Evolutionary conservation across 2,797 vertebrate genomes (phyloP).

Genomic region (Cyprinella venusta): DNA sequence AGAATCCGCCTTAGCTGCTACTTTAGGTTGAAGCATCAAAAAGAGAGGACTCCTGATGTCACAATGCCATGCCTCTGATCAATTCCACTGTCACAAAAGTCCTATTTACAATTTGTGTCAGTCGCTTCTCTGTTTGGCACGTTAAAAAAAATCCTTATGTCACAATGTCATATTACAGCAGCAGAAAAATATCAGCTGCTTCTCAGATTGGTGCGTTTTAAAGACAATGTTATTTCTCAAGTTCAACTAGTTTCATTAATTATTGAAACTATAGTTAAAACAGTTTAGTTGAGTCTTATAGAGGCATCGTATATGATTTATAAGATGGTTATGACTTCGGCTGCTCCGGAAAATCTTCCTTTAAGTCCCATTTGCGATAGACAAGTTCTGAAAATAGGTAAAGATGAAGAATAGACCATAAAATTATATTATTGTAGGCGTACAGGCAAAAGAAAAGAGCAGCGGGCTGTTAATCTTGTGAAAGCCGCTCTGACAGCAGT

Average conservation of each 20-base stretch:
- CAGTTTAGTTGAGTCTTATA: background rate
- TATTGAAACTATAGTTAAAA: no score
- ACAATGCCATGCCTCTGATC: background rate
- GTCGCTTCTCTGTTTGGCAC: constrained; percentile 17
- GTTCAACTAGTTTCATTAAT: background rate
- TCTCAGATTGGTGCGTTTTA: background rate
- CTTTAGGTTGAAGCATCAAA: background rate
- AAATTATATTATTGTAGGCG: background rate
- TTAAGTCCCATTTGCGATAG: background rate
- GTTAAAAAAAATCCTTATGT: background rate
- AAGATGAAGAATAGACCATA: background rate
- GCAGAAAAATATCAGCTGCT: background rate
- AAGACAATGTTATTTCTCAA: background rate
- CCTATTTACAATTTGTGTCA: background rate
- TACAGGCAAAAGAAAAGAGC: constrained; percentile 70
- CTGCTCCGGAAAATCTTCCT: background rate
- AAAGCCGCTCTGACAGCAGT: constrained; percentile 72
- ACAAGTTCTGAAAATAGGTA: background rate
- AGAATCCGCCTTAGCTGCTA: background rate
- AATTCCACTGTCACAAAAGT: background rate
- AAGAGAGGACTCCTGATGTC: background rate
- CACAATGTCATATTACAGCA: background rate
- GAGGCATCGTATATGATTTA: background rate
- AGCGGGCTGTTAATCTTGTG: constrained; percentile 76
- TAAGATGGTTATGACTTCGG: background rate